These are phyloP conservation scores for Molossus molossus DNA, from an alignment of 2,797 vertebrate species.

Conservation along the genomic window DNA sequence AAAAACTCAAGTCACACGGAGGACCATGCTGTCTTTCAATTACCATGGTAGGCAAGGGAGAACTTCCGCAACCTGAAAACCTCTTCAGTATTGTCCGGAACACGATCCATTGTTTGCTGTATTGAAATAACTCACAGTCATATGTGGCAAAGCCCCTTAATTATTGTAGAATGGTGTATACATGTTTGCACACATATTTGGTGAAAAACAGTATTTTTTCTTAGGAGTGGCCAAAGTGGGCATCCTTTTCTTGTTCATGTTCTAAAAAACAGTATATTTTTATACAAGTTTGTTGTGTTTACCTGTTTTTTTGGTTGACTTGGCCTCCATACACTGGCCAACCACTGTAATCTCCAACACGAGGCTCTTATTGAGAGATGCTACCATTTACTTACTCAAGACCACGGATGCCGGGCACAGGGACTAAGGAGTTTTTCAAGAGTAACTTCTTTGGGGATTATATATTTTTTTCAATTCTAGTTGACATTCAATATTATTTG, in stretches of 20 bases:
- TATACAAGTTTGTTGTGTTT: not conserved
- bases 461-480: not conserved
- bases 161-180: fast-evolving
- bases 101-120: fast-evolving
- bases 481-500: not conserved
- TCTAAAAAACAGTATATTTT: not conserved
- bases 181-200: not conserved
- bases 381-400: not conserved
- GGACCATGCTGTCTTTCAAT: not conserved
- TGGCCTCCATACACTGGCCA: not conserved
- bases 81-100: not conserved
- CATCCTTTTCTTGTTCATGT: no score
- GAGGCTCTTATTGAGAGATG: not conserved
- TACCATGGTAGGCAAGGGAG: not conserved
- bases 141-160: fast-evolving
- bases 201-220: not conserved
- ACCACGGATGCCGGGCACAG: fast-evolving
- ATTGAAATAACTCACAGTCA: not conserved
- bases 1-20: not conserved
- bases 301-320: not conserved
- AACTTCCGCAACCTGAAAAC: not conserved
- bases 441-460: not conserved
- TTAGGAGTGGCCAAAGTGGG: no score
- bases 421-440: not conserved
- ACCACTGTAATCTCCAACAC: not conserved